These are phyloP conservation scores for Pseudococcus jackbeardsleyi DNA, from an alignment of 2,888 invertebrate species.

Conservation along the genomic window DNA sequence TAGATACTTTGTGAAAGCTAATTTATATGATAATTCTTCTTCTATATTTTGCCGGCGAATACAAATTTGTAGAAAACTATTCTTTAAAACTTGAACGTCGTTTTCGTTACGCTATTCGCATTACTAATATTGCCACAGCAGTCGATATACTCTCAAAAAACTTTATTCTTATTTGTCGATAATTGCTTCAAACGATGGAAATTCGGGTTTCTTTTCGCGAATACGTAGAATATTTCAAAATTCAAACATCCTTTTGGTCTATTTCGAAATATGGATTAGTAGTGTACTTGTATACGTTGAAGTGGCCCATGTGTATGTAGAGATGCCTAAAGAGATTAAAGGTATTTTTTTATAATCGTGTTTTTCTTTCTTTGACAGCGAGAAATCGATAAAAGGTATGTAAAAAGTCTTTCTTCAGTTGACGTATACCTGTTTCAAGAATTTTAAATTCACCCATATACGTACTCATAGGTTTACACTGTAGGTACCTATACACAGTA, in stretches of 20 bases:
- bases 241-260: neutral
- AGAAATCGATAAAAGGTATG: neutral
- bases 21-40: slow-evolving; percentile 51
- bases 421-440: neutral
- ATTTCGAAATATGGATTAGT: neutral
- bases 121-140: neutral
- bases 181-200: neutral
- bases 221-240: neutral
- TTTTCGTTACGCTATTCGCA: neutral
- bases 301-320: too few relatives aligned
- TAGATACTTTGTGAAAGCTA: slow-evolving; percentile 23
- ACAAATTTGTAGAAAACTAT: slow-evolving; percentile 21
- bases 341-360: neutral
- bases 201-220: neutral
- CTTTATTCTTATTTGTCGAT: neutral
- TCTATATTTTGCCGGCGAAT: slow-evolving; percentile 3
- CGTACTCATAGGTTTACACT: neutral
- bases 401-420: neutral
- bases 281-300: too few relatives aligned
- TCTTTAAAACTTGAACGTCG: slow-evolving; percentile 2
- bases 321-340: neutral
- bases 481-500: too few relatives aligned
- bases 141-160: neutral
- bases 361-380: neutral
- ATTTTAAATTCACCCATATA: neutral